phyloP scores from a whole-genome alignment of 2,113 vertebrate genomes.

The Bubo blakistoni region DNA sequence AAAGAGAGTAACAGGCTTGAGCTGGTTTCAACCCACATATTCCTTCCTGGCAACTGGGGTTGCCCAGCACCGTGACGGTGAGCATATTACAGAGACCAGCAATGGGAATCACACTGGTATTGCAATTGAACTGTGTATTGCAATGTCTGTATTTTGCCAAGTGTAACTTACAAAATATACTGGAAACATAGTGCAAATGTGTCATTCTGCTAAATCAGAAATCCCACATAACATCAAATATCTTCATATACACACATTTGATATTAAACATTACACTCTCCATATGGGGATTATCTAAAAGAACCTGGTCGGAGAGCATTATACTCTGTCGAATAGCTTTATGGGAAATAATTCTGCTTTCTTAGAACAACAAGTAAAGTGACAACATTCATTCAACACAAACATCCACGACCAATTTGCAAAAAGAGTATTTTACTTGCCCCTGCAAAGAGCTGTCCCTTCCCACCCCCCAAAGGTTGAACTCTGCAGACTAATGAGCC shows the following conservation, averaged over 20 bases:
- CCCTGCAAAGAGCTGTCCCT: not conserved
- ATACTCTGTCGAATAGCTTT: not conserved
- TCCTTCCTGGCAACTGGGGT: rapidly evolving
- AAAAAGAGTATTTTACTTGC: not conserved
- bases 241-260: not conserved
- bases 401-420: not conserved
- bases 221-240: not conserved
- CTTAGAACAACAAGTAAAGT: not conserved
- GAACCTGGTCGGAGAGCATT: not conserved
- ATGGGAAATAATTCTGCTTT: not conserved
- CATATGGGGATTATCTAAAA: not conserved
- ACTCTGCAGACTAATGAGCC: not conserved
- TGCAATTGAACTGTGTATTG: rapidly evolving
- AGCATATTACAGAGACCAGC: not conserved
- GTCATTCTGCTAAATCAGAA: not conserved
- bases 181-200: not conserved
- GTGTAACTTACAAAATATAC: not conserved
- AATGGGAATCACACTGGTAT: not conserved
- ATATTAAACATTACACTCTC: not conserved
- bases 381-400: not conserved
- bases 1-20: not conserved
- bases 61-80: rapidly evolving
- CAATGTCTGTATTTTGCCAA: not conserved
- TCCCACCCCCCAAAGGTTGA: not conserved
- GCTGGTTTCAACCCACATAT: not conserved